Base-by-base conservation (phyloP, 2,797 vertebrate species). In the Calcarius lapponicus region DNA sequence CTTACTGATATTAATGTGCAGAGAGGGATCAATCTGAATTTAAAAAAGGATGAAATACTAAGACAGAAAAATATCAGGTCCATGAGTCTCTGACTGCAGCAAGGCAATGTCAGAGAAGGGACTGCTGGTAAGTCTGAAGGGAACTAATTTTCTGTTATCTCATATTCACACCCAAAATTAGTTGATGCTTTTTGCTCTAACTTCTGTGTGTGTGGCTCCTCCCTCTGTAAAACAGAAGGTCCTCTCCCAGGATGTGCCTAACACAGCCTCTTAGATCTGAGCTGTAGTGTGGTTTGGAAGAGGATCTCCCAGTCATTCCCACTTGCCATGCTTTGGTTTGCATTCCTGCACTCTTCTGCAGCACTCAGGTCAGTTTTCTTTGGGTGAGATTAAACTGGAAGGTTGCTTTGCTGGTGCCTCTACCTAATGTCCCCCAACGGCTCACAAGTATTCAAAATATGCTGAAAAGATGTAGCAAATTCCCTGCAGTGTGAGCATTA, bases 211-310 rank as follows among this genome's bases (percentile, higher is more conserved):
- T 76, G 71, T 70, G 62, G 58, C 60, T 95, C 45, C n/a, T 67
- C 60, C 60, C 50, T 56, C 70, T 92, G 80, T 79, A 84, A 73
- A 86, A 70, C 58, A 94, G 72, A 80, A 65, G 34, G 7, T 60
- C 19, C 65, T 62, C 47, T 60, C 15, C 22, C 26, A 80, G 13
- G 16, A 47, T 42, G 21, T 58, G 66, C 25, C 57, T 80, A 51
- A 31, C 43, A 50, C n/a, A 88, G n/a, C 26, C n/a, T 45, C 36
- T 36, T 45, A 34, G 40, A 15, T 79, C 80, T 75, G 34, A 62
- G 24, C 36, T 70, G 22, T 48, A 29, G 31, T 7, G 22, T 36
- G 36, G 6, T 75, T 91, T 72, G 72, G 76, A 84, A 86, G n/a
- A 2, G 2, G 47, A n/a, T 58, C 32, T 82, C 40, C 20, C 43